phyloP scores from a whole-genome alignment of 35 echinoderm and acorn worm species.

The Diadema setosum region DNA sequence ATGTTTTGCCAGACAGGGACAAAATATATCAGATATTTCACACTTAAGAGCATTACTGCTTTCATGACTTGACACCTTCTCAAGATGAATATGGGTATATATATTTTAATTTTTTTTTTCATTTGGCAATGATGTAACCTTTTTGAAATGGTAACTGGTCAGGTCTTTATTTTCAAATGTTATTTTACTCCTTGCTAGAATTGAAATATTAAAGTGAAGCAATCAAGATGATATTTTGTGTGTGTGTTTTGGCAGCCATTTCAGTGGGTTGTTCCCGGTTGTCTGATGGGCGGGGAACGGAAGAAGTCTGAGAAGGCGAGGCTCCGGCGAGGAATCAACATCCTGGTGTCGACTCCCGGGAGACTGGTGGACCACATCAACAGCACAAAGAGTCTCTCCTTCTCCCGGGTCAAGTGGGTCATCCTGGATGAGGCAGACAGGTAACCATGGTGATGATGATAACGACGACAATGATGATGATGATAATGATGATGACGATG shows the following conservation, averaged over 20 bases:
- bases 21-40: too few species aligned
- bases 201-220: too few species aligned
- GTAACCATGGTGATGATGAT: neutral
- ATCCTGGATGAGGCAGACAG: conserved; percentile 96
- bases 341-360: conserved; percentile 89
- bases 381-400: conserved; percentile 41
- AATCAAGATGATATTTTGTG: too few species aligned
- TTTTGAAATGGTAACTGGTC: too few species aligned
- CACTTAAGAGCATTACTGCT: too few species aligned
- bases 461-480: neutral
- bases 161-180: too few species aligned
- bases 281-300: conserved; percentile 83
- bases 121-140: too few species aligned
- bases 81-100: too few species aligned
- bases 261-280: conserved; percentile 91
- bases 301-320: conserved; percentile 93
- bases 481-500: neutral
- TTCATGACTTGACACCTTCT: too few species aligned
- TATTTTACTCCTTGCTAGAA: too few species aligned
- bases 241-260: conserved; percentile 56
- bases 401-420: conserved; percentile 58
- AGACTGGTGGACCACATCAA: conserved; percentile 84
- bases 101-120: too few species aligned
- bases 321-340: conserved; percentile 81
- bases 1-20: too few species aligned